Evolutionary conservation across 2,888 invertebrate genomes (phyloP).

Genomic region (Colostygia pectinataria): DNA sequence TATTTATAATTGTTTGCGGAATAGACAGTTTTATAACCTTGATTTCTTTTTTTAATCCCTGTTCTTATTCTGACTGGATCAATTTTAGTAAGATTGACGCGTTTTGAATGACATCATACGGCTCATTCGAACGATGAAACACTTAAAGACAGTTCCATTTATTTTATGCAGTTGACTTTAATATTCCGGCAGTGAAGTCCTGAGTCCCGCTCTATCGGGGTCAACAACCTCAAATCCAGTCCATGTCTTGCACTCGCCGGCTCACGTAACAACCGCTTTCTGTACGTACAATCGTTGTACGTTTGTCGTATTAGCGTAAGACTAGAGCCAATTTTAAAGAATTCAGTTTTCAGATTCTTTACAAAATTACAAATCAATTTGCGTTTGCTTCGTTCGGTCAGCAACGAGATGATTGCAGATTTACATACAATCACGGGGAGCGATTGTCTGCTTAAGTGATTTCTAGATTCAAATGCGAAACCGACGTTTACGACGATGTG

Average conservation of each 20-base stretch:
- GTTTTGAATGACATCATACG: neutral
- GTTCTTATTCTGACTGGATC: neutral
- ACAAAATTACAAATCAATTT: slow-evolving; percentile 28
- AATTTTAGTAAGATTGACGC: neutral
- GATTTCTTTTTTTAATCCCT: neutral
- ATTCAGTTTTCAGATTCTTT: slow-evolving; percentile 27
- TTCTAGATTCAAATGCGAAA: slow-evolving; percentile 1
- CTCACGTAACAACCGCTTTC: slow-evolving; percentile 76
- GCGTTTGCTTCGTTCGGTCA: slow-evolving; percentile 23
- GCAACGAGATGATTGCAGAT: slow-evolving; percentile 24
- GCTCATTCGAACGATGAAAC: neutral
- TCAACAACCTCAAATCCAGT: slow-evolving; percentile 77
- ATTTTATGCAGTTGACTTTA: slow-evolving; percentile 47
- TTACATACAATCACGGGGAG: slow-evolving; percentile 31
- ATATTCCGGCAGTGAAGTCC: slow-evolving; percentile 75
- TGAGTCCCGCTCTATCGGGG: slow-evolving; percentile 75
- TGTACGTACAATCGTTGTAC: slow-evolving; percentile 46
- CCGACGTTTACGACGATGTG: neutral
- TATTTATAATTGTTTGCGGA: neutral
- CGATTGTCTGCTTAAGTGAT: slow-evolving; percentile 18
- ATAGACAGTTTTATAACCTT: neutral
- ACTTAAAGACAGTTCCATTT: slow-evolving; percentile 25
- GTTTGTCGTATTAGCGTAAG: slow-evolving; percentile 22
- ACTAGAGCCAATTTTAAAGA: slow-evolving; percentile 23
- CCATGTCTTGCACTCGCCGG: slow-evolving; percentile 74